A percentile compares a stretch with the other conserved stretches of the same genome.
Evolutionary conservation across 2,797 vertebrate species (phyloP).

Genomic region (Tamandua tetradactyla): DNA sequence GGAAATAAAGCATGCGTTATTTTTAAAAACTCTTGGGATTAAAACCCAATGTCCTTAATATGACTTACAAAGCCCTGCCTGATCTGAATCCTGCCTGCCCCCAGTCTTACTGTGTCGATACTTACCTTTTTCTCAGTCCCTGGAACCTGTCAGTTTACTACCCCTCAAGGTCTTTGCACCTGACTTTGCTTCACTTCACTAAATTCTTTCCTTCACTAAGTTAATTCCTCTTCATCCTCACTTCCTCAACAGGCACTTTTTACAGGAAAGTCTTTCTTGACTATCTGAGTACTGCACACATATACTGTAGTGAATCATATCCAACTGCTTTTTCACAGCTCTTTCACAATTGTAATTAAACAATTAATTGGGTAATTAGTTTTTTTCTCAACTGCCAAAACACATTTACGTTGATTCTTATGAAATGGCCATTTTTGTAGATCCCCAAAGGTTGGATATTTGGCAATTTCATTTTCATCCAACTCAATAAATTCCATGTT

Average conservation of each 20-base stretch:
- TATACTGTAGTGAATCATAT: not conserved
- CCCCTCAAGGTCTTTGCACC: not conserved
- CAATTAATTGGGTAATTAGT: slow-evolving; percentile 3
- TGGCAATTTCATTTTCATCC: slow-evolving; percentile 53
- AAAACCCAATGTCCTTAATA: not conserved
- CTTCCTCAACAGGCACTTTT: not conserved
- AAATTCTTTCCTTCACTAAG: not conserved
- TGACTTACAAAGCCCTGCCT: not conserved
- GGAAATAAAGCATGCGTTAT: not conserved
- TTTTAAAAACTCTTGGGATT: not conserved
- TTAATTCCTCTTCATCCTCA: not conserved
- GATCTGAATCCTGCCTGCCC: not conserved
- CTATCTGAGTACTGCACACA: not conserved
- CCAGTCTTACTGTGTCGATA: not conserved
- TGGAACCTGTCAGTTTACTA: not conserved
- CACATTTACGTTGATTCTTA: slow-evolving; percentile 13
- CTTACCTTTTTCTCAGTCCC: not conserved
- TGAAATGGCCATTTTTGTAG: slow-evolving; percentile 49
- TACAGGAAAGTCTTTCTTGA: not conserved
- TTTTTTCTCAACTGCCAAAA: slow-evolving; percentile 25
- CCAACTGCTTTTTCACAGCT: not conserved
- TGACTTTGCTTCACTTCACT: not conserved
- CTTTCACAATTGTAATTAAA: slow-evolving; percentile 45
- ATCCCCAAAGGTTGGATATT: not conserved
- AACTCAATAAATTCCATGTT: slow-evolving; percentile 12